Evolutionary conservation across 2,888 invertebrate genomes (phyloP).

Genomic region (Hypena proboscidalis): DNA sequence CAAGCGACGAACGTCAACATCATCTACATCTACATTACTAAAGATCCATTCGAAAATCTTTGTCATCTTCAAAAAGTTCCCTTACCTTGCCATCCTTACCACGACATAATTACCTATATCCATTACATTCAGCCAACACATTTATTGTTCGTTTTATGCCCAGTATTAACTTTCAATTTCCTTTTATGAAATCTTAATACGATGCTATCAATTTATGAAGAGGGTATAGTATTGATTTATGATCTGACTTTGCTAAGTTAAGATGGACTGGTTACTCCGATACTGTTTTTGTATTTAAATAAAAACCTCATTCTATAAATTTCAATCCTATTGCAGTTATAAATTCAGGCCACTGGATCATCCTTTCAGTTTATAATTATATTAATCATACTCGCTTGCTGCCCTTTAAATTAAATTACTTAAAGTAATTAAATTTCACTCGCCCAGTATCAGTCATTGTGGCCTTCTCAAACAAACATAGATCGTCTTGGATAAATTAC

Average conservation of each 20-base stretch:
- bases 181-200: neutral
- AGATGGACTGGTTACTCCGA: too few species aligned
- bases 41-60: neutral
- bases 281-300: too few species aligned
- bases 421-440: constrained; percentile 5
- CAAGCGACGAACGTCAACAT: too few species aligned
- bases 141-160: constrained; percentile 16
- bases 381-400: neutral
- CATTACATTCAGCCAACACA: constrained; percentile 23
- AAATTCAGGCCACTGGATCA: too few species aligned
- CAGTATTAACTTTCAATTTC: constrained; percentile 8
- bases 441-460: neutral
- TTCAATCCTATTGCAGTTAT: too few species aligned
- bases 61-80: neutral
- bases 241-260: too few species aligned
- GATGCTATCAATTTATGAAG: too few species aligned
- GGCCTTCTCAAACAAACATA: neutral
- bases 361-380: neutral
- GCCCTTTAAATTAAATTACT: constrained; percentile 5
- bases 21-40: too few species aligned
- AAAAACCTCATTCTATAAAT: too few species aligned
- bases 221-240: too few species aligned
- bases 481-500: neutral
- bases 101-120: constrained; percentile 20
- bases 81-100: constrained; percentile 17